These are phyloP conservation scores for Hesperia comma DNA, from an alignment of 2,888 invertebrate species.

Conservation along the genomic window DNA sequence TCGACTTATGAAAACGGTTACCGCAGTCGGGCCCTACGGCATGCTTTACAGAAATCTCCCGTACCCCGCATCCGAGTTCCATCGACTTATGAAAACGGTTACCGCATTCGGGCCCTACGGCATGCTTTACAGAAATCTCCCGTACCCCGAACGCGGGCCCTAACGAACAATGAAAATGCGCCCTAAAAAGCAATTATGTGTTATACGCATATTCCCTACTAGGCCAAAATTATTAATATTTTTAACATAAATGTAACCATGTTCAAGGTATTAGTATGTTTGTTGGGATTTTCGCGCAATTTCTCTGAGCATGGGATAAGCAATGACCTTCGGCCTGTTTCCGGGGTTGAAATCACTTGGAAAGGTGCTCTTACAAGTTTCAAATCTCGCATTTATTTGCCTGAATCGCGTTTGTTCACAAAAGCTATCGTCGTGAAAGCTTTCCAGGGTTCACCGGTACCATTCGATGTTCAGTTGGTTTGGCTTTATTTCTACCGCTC, in stretches of 20 bases:
- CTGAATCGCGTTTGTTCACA: constrained; percentile 24
- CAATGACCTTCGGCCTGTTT: constrained; percentile 26
- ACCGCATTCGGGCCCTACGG: too few relatives aligned
- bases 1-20: too few relatives aligned
- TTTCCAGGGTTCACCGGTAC: constrained; percentile 12
- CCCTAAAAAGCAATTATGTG: too few relatives aligned
- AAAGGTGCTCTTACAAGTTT: constrained; percentile 28
- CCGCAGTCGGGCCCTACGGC: too few relatives aligned
- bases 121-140: too few relatives aligned
- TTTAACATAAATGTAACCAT: not conserved
- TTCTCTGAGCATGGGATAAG: constrained; percentile 20
- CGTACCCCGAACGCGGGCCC: too few relatives aligned
- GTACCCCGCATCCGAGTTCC: too few relatives aligned
- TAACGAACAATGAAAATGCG: too few relatives aligned
- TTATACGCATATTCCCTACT: too few relatives aligned
- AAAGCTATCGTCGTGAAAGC: constrained; percentile 24
- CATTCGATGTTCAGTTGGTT: not conserved
- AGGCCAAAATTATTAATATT: not conserved
- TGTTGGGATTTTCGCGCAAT: constrained; percentile 6
- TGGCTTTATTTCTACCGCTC: not conserved
- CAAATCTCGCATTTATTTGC: constrained; percentile 32
- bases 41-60: too few relatives aligned
- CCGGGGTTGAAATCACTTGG: constrained; percentile 27
- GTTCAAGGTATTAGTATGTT: not conserved
- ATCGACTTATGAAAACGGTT: too few relatives aligned